Base-by-base conservation (phyloP, 2,888 invertebrate genomes). In the Pheosia tremula region DNA sequence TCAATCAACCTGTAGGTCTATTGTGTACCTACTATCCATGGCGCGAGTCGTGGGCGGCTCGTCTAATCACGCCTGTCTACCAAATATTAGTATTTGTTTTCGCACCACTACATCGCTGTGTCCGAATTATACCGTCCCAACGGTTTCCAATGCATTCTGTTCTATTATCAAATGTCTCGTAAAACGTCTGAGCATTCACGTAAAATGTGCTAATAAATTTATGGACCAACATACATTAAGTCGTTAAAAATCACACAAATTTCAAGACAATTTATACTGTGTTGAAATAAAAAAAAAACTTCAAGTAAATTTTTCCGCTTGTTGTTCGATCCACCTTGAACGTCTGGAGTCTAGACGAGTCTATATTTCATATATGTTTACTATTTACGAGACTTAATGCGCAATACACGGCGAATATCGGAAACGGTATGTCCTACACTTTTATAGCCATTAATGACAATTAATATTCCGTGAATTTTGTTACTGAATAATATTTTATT, bases 121-220 rank as follows among this genome's bases (percentile, higher is more conserved):
- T 77, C 82, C 74, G 78, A 80, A 82, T 82, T 75, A 81, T 78
- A 70, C 76, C 62, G 72, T 73, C 75, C 66, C 66, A 69, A 79
- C 54, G 73, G 80, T 82, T 84, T 84, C 86, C 83, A 74, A 78
- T 81, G 79, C 85, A 86, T 89, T 85, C 85, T 86, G 78, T 79
- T 86, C 84, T 85, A 86, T 89, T 85, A 86, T 84, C 84, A 82
- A 87, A 89, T 85, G 81, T 83, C 87, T 89, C 90, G 81, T 90
- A 89, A 91, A 91, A 87, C 78, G 88, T 90, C 90, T 87, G 86
- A 79, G 84, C 78, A 86, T 87, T 84, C 84, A 83, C 84, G 82
- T 87, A 78, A 89, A 90, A 87, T 84, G 84, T 82, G 78, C 80
- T 79, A 82, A 81, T 80, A 87, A 89, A 90, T 89, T 89, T 89